phyloP scores from a whole-genome alignment of 2,888 invertebrate species.

The Aproaerema taeniolella region DNA sequence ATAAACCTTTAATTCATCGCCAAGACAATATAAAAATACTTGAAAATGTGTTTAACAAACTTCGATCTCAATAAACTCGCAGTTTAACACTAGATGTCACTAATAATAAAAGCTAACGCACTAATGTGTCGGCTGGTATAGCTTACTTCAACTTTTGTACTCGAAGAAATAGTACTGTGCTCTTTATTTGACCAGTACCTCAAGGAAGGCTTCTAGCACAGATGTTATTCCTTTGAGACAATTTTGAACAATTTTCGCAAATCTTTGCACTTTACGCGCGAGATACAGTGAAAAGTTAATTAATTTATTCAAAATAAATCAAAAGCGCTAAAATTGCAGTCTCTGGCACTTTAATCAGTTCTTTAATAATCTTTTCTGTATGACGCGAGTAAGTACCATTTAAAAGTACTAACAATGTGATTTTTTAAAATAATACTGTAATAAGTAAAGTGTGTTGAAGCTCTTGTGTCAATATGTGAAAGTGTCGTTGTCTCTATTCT shows the following conservation, averaged over 20 bases:
- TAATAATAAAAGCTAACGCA: conserved; percentile 73
- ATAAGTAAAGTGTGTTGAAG: conserved; percentile 44
- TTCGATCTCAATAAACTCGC: conserved; percentile 56
- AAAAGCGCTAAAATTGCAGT: conserved; percentile 43
- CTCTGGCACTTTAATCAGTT: conserved; percentile 65
- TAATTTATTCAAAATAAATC: conserved; percentile 25
- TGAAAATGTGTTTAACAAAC: no score
- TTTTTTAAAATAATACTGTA: conserved; percentile 33
- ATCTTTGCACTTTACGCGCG: no score
- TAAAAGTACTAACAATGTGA: conserved; percentile 18
- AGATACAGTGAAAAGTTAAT: conserved; percentile 1
- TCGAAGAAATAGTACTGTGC: no score
- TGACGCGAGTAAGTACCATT: no score
- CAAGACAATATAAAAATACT: no score
- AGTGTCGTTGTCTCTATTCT: conserved; percentile 73
- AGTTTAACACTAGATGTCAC: conserved; percentile 74
- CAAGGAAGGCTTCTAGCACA: no score
- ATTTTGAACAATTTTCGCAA: no score
- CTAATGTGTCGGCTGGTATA: no score
- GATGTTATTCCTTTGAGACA: no score
- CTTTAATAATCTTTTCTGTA: conserved; percentile 42
- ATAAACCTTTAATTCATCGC: no score
- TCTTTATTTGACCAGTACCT: no score
- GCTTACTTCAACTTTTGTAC: no score
- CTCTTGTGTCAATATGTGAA: conserved; percentile 61